Conservation (phyloP, 2,888 invertebrate species). For the Rhamphomyia laevipes region DNA sequence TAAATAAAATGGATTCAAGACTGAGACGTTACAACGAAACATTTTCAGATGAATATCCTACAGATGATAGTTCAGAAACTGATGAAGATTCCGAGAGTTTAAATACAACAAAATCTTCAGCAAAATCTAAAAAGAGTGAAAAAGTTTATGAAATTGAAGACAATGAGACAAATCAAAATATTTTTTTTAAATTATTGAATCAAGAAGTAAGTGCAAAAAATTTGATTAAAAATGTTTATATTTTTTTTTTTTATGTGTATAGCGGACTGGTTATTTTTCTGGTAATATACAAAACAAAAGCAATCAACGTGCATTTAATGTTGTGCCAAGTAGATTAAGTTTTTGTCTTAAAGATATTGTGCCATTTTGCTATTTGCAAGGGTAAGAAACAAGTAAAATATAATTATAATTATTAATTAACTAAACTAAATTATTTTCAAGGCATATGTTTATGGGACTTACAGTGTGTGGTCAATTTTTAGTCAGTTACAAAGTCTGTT, state of each 20-base stretch:
- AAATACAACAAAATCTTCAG: background rate
- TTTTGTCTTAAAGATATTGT: conserved; percentile 52
- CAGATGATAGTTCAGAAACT: background rate
- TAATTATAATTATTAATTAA: background rate
- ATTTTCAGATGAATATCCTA: background rate
- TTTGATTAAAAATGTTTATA: background rate
- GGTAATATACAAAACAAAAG: conserved; percentile 38
- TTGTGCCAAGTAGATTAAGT: conserved; percentile 47
- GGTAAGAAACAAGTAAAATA: conserved; percentile 20
- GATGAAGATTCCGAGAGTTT: conserved; percentile 1
- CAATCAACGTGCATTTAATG: conserved; percentile 38
- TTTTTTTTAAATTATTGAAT: conserved; percentile 44
- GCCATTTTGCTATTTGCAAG: conserved; percentile 42
- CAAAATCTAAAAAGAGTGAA: background rate
- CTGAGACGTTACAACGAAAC: no score
- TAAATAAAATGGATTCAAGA: no score
- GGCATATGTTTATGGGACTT: conserved; percentile 89
- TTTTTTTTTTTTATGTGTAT: conserved; percentile 14
- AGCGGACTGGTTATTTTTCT: conserved; percentile 44
- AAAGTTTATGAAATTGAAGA: background rate
- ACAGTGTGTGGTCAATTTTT: conserved; percentile 90
- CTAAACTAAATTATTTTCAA: conserved; percentile 30
- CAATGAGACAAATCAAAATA: conserved; percentile 25
- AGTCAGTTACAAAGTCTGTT: conserved; percentile 65
- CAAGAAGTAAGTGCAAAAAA: conserved; percentile 43